phyloP scores from a whole-genome alignment of 92 coral and sea anemone genomes.

The Porites lobata region DNA sequence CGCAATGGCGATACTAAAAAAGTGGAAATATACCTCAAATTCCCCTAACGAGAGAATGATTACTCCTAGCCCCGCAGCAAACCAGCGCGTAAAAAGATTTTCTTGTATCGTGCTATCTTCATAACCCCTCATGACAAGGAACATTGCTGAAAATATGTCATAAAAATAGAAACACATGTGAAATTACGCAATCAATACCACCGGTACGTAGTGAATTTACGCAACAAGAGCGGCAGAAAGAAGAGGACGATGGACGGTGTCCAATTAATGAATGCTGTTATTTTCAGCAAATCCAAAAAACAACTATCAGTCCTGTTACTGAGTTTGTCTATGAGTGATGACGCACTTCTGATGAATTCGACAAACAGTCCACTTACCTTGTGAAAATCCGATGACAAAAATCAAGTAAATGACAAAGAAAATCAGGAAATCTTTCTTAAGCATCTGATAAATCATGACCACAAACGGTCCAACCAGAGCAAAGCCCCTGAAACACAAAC shows the following conservation, averaged over 20 bases:
- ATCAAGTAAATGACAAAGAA: conserved; percentile 87
- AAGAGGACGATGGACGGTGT: too few relatives aligned
- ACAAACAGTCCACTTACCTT: conserved; percentile 59
- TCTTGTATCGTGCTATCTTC: conserved; percentile 66
- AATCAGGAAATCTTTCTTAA: conserved; percentile 84
- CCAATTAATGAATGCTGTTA: too few relatives aligned
- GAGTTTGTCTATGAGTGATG: not conserved
- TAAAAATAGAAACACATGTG: not conserved
- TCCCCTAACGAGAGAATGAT: conserved; percentile 90
- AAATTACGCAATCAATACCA: too few relatives aligned
- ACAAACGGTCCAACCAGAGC: conserved; percentile 89
- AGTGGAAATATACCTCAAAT: conserved; percentile 77
- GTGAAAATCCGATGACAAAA: conserved; percentile 92
- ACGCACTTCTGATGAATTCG: not conserved
- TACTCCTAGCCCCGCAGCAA: conserved; percentile 86
- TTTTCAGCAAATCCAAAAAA: too few relatives aligned
- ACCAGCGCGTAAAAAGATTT: conserved; percentile 88
- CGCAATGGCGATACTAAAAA: too few relatives aligned
- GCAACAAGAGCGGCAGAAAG: too few relatives aligned
- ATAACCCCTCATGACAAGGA: conserved; percentile 76
- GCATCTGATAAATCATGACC: conserved; percentile 93
- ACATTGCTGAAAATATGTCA: conserved; percentile 76
- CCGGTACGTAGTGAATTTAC: too few relatives aligned
- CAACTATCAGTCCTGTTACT: too few relatives aligned
- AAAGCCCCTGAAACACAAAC: conserved; percentile 74